These are phyloP conservation scores for Phataginus tetradactyla DNA, from an alignment of 2,797 vertebrate species.

Conservation along the genomic window DNA sequence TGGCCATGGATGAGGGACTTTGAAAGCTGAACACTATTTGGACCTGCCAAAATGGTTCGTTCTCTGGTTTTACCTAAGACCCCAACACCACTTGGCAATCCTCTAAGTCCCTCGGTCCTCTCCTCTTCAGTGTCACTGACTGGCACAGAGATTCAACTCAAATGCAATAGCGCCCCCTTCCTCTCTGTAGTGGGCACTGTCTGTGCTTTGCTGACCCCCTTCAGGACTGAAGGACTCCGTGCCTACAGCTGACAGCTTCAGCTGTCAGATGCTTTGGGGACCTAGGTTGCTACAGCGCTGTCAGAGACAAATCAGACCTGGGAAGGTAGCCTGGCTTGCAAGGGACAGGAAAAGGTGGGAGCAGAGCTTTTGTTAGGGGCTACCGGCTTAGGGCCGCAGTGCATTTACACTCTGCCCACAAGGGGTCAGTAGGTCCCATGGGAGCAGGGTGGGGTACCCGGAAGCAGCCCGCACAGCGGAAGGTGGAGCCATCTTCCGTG, in stretches of 20 bases:
- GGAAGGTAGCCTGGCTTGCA: not conserved
- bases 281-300: not conserved
- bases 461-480: not conserved
- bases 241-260: not conserved
- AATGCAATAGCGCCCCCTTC: slow-evolving; percentile 56
- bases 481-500: not conserved
- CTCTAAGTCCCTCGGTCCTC: not conserved
- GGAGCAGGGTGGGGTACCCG: not conserved
- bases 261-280: not conserved
- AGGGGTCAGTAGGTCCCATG: slow-evolving; percentile 54
- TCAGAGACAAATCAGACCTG: not conserved
- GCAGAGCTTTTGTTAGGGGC: not conserved
- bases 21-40: not conserved
- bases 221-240: not conserved
- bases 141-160: not conserved
- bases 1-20: not conserved
- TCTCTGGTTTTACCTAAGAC: not conserved
- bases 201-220: not conserved
- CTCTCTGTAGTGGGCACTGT: not conserved
- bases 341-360: not conserved
- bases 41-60: not conserved
- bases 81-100: not conserved
- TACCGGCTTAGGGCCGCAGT: not conserved
- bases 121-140: not conserved
- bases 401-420: slow-evolving; percentile 35